Percentiles rank a stretch among this genome's conserved stretches.
Evolutionary conservation across 2,113 vertebrate genomes (phyloP).

Genomic region (Lagopus leucura): DNA sequence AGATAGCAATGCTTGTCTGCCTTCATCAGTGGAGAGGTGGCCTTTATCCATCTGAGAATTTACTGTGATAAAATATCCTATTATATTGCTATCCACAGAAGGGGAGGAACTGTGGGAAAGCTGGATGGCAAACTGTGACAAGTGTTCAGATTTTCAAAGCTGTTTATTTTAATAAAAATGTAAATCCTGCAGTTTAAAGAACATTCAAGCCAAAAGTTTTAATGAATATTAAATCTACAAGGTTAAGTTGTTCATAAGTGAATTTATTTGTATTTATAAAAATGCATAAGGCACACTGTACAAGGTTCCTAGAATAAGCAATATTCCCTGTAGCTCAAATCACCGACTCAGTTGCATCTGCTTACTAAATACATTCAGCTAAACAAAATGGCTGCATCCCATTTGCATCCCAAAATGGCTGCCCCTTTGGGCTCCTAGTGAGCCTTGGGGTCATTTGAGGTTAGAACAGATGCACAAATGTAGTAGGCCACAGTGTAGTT

Average conservation of each 20-base stretch:
- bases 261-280: neutral
- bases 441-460: neutral
- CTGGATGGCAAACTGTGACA: neutral
- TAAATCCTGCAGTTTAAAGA: neutral
- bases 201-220: neutral
- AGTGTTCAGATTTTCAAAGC: neutral
- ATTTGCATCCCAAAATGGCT: neutral
- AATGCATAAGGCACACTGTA: neutral
- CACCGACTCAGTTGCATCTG: slow-evolving; percentile 6
- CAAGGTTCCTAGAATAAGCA: neutral
- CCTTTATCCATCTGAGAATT: neutral
- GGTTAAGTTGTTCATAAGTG: slow-evolving; percentile 11
- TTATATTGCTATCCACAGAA: neutral
- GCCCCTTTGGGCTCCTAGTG: neutral
- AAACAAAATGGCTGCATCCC: neutral
- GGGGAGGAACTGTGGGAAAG: neutral
- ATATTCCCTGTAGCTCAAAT: neutral
- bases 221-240: slow-evolving; percentile 7
- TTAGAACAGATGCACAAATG: neutral
- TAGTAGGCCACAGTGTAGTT: neutral
- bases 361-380: neutral
- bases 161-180: neutral
- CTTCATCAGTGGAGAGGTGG: neutral
- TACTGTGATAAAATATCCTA: slow-evolving; percentile 2
- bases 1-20: neutral